Percentiles rank a stretch among this genome's conserved stretches.
phyloP scores from a whole-genome alignment of 37 sponge, comb jelly and placozoan species.

The Spongia lamella region DNA sequence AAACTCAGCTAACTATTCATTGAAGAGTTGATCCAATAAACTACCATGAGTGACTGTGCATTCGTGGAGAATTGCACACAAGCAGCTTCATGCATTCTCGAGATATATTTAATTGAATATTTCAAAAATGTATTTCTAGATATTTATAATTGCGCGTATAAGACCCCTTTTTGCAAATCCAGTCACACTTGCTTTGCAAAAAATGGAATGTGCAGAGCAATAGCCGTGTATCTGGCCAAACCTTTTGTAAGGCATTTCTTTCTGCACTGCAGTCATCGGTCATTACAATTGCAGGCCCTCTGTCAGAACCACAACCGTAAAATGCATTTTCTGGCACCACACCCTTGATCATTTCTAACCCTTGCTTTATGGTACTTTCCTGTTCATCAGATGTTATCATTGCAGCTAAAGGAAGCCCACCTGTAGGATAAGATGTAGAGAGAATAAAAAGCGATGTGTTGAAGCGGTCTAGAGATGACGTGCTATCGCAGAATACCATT shows the following conservation, averaged over 20 bases:
- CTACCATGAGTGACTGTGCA: too few relatives aligned
- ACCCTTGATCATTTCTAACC: not conserved
- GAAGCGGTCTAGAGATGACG: conserved; percentile 14
- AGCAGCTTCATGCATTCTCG: too few relatives aligned
- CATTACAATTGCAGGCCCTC: not conserved
- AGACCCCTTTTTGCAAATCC: too few relatives aligned
- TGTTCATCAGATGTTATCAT: conserved; percentile 19
- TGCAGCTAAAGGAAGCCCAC: conserved; percentile 12
- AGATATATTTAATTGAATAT: too few relatives aligned
- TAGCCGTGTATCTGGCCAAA: conserved; percentile 1
- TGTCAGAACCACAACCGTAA: not conserved
- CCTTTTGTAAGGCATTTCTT: not conserved
- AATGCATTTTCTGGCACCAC: conserved; percentile 2
- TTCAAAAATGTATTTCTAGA: too few relatives aligned
- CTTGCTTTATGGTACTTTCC: not conserved
- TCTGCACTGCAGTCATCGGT: conserved; percentile 17
- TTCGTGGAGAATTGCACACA: too few relatives aligned
- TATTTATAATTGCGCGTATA: too few relatives aligned
- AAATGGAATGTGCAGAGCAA: conserved; percentile 33
- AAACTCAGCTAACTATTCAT: too few relatives aligned
- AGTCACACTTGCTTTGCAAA: conserved; percentile 13
- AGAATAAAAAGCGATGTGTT: conserved; percentile 11
- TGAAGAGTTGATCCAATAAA: too few relatives aligned
- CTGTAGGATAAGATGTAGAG: conserved; percentile 8
- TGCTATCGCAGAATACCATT: conserved; percentile 6